Base-by-base conservation (phyloP, 1,140 invertebrate genomes). In the Brachionus manjavacas region DNA sequence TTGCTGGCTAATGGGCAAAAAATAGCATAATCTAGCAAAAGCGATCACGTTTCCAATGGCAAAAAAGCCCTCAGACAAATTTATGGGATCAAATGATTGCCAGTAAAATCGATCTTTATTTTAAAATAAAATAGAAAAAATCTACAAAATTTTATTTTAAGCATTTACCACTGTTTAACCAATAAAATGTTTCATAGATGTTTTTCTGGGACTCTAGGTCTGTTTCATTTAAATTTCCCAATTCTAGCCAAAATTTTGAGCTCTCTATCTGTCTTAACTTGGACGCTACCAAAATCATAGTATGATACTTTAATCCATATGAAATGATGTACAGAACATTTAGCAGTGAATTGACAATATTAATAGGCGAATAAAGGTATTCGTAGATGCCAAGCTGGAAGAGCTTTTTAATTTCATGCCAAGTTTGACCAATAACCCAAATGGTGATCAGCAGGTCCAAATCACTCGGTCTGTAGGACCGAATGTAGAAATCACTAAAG, bases 1-100 rank as follows among this genome's bases (percentile, higher is more conserved):
- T 25, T 90, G 88, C 84, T 90, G 89, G 84, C 89, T 89, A 39
- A 89, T 89, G 16, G 89, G 89, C 88, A 90, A 89, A 83, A 90
- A 86, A 86, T 88, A 89, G 55, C 88, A 89, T 9, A 89, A 88
- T 31, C 89, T 85, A 8, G 89, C 88, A 86, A 90, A 88, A 49
- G 87, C 88, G n/a, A 88, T 83, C n/a, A 88, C 87, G 66, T 88
- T 88, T n/a, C 85, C 87, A 0, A 88, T 86, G 9, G 87, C 87
- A 85, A 87, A 88, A 39, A 87, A 76, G 4, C 86, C 87, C 66
- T 88, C 88, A 0, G 86, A 85, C 11, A 87, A 35, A 79, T 88
- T 88, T 31, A 87, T 86, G 0, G 88, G 87, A 79, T 88, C 88
- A 55, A 81, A 85, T 20, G 85, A 83, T 35, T 85, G 74, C 88